Percentiles rank a stretch among this genome's conserved stretches.
Evolutionary conservation across 2,113 vertebrate species (phyloP).

Genomic region (Siniperca knerii): DNA sequence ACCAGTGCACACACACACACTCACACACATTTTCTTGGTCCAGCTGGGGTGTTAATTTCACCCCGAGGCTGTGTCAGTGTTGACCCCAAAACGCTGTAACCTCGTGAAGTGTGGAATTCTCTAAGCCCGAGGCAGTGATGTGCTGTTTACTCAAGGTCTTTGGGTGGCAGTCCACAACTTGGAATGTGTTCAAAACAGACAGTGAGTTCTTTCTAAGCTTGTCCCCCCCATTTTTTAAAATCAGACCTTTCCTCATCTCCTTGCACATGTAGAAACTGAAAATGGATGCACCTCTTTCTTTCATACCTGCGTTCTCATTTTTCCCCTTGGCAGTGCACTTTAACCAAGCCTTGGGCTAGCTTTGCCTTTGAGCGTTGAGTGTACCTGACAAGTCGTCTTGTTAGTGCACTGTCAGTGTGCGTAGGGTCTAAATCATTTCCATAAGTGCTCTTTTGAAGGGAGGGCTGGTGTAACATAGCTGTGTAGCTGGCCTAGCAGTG

Average conservation of each 20-base stretch:
- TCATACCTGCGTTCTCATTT: constrained; percentile 15
- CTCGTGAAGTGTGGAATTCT: constrained; percentile 84
- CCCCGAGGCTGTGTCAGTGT: constrained; percentile 79
- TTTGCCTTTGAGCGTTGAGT: constrained; percentile 53
- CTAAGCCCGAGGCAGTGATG: constrained; percentile 77
- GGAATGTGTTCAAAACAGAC: constrained; percentile 56
- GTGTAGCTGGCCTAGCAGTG: constrained; percentile 63
- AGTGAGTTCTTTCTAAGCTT: constrained; percentile 35
- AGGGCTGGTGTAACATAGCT: constrained; percentile 61
- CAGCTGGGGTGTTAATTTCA: constrained; percentile 85
- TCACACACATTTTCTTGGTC: constrained; percentile 69
- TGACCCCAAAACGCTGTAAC: constrained; percentile 83
- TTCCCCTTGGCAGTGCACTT: constrained; percentile 4
- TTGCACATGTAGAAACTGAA: not conserved
- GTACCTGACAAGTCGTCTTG: constrained; percentile 69
- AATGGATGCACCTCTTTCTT: constrained; percentile 19
- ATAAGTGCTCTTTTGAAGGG: constrained; percentile 65
- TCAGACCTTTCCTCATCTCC: not conserved
- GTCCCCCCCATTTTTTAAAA: constrained; percentile 2
- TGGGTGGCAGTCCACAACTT: constrained; percentile 72
- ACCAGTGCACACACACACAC: constrained; percentile 23
- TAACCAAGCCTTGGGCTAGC: constrained; percentile 24
- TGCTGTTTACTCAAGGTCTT: constrained; percentile 77
- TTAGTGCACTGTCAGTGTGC: constrained; percentile 73
- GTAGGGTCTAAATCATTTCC: constrained; percentile 76